Evolutionary conservation across 2,888 invertebrate genomes (phyloP).

Genomic region (Polydrusus cervinus): DNA sequence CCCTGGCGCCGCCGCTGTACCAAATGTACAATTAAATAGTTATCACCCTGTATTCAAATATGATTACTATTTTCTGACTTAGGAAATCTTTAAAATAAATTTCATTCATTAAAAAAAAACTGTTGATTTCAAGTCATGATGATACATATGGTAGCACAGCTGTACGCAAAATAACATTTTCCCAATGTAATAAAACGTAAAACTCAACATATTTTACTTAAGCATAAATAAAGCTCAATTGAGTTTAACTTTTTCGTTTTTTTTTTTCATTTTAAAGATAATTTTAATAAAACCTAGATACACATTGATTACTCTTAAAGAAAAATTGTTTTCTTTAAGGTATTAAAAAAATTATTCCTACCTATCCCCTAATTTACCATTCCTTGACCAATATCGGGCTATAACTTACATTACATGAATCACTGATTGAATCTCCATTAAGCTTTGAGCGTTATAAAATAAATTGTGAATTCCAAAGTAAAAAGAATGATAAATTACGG

Average conservation of each 20-base stretch:
- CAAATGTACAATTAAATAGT: too few relatives aligned
- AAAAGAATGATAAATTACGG: slow-evolving; percentile 26
- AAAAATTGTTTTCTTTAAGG: slow-evolving; percentile 12
- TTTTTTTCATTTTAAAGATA: slow-evolving; percentile 13
- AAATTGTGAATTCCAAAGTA: slow-evolving; percentile 12
- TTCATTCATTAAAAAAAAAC: too few relatives aligned
- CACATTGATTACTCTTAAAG: slow-evolving; percentile 25
- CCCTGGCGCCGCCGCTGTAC: too few relatives aligned
- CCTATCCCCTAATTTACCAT: slow-evolving; percentile 35
- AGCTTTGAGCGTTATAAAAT: slow-evolving; percentile 27
- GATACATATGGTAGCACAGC: too few relatives aligned
- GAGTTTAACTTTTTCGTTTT: slow-evolving; percentile 22
- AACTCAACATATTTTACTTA: slow-evolving; percentile 23
- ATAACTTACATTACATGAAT: slow-evolving; percentile 7
- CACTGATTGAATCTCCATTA: not conserved
- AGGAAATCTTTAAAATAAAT: too few relatives aligned
- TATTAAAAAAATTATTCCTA: slow-evolving; percentile 25
- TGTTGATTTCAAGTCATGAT: too few relatives aligned
- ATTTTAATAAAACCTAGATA: slow-evolving; percentile 25
- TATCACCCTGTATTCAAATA: too few relatives aligned
- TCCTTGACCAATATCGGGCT: slow-evolving; percentile 15
- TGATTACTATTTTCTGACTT: too few relatives aligned
- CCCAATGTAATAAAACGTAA: slow-evolving; percentile 16
- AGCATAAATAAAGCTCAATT: slow-evolving; percentile 27
- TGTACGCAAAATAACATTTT: not conserved